A percentile compares a stretch with the other conserved stretches of the same genome.
These are phyloP conservation scores for Pachycephala philippinensis DNA, from an alignment of 2,113 vertebrate species.

Conservation along the genomic window DNA sequence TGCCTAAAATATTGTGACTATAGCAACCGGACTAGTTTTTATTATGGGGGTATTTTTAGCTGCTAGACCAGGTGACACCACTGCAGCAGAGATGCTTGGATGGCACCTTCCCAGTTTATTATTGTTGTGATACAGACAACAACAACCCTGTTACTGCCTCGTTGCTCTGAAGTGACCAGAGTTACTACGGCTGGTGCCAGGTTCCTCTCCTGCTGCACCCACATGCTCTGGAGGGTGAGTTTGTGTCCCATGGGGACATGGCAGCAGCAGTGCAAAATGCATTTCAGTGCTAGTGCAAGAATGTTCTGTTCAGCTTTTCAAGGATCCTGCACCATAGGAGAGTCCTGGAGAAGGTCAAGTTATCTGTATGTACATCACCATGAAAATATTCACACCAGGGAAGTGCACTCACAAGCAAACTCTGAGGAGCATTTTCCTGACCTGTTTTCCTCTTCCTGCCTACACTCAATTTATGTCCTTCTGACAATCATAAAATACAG, in stretches of 20 bases:
- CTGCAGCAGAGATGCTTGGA: neutral
- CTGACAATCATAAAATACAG: slow-evolving; percentile 57
- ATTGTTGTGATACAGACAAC: neutral
- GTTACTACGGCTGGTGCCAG: rapidly evolving
- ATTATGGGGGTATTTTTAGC: neutral
- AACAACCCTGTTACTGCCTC: neutral
- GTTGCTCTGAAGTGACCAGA: neutral
- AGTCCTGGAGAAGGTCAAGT: neutral
- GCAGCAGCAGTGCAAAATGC: neutral
- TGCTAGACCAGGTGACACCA: neutral
- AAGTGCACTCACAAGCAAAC: neutral
- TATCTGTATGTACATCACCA: neutral
- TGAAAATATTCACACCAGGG: neutral
- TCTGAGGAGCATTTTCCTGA: slow-evolving; percentile 1
- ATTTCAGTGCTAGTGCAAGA: neutral
- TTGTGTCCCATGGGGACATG: neutral
- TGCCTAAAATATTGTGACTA: neutral
- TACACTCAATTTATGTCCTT: neutral
- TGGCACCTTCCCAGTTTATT: neutral
- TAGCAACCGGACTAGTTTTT: neutral
- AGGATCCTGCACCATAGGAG: neutral
- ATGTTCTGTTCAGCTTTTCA: neutral
- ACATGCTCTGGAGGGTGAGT: neutral
- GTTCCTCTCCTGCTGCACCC: neutral
- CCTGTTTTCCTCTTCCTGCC: neutral